Percentiles rank a stretch among this genome's conserved stretches.
phyloP scores from a whole-genome alignment of 35 echinoderm and acorn worm species.

The Stichopus chloronotus region DNA sequence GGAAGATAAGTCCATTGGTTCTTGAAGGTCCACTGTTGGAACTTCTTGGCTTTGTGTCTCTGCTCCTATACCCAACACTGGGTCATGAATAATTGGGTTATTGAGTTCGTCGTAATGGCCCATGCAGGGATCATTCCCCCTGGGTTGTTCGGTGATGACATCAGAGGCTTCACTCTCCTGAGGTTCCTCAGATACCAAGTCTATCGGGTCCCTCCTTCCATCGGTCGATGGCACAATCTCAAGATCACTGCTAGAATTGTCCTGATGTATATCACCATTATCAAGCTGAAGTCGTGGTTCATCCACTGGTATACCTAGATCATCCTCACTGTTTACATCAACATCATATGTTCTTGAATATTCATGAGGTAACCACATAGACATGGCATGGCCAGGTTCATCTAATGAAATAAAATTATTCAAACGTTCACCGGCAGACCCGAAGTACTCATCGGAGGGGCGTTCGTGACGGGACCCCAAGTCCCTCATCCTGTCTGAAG shows the following conservation, averaged over 20 bases:
- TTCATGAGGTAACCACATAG: conserved; percentile 24
- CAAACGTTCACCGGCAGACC: conserved; percentile 10
- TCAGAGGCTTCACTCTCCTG: not conserved
- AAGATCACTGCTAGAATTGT: conserved; percentile 20
- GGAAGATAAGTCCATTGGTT: conserved; percentile 60
- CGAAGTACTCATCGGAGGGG: conserved; percentile 30
- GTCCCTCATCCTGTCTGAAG: conserved; percentile 24
- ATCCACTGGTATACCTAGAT: conserved; percentile 15
- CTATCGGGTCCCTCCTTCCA: not conserved
- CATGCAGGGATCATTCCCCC: not conserved
- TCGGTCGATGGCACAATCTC: not conserved
- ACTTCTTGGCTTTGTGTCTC: conserved; percentile 45
- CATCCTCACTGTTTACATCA: conserved; percentile 17
- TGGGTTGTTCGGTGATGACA: not conserved
- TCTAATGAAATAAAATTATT: conserved; percentile 32
- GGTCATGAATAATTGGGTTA: conserved; percentile 50
- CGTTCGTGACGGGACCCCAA: conserved; percentile 3
- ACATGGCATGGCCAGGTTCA: conserved; percentile 28
- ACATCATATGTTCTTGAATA: conserved; percentile 26
- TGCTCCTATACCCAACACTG: conserved; percentile 27
- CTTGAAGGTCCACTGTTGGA: conserved; percentile 39
- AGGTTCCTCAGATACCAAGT: not conserved
- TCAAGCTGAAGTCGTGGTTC: conserved; percentile 6
- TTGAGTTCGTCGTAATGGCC: conserved; percentile 31
- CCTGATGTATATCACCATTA: conserved; percentile 4